Base-by-base conservation (phyloP, 1,140 invertebrate species). In the Trichonephila inaurata region DNA sequence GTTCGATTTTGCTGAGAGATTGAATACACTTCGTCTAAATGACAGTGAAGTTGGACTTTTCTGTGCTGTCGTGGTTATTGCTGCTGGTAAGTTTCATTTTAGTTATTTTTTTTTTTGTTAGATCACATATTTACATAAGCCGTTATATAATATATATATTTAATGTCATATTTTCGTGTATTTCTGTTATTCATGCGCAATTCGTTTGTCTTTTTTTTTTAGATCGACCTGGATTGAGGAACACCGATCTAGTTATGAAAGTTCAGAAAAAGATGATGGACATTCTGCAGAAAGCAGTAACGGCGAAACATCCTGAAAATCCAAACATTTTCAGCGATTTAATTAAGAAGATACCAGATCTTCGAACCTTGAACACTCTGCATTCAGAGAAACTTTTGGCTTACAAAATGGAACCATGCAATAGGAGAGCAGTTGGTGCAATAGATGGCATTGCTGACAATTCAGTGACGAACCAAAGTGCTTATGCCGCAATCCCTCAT, bases 321-420 rank as follows among this genome's bases (percentile, higher is more conserved):
- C 95, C 97, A 89, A 88, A 97, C 88, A 97, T 99, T 91, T 97
- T 98, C 89, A 97, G 97, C 85, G 98, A 99, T 95, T 95, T 99
- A 94, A 97, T 99, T 96, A 98, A 98, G 95, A 99, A 99, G 95
- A 98, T 99, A 91, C 98, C 98, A 1, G 99, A 99, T 96, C 96
- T 99, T 94, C 97, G 98, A 94, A 99, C 99, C 0, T 96, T 99
- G 66, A 99, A 99, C 96, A 99, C 98, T 4, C 97, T 99, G 18
- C 99, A 99, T 95, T 99, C 98, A 0, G 99, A 99, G 95, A 99
- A 99, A 95, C 96, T 99, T 51, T 96, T 99, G 21, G 98, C 98
- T 1, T 98, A 98, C 96, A 98, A 98, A 95, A 97, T 97, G 97
- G 95, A 95, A 98, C 98, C 28, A 97, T 92, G 94, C 62, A 81